Evolutionary conservation across 2,113 vertebrate genomes (phyloP).

Genomic region (Ictalurus punctatus): DNA sequence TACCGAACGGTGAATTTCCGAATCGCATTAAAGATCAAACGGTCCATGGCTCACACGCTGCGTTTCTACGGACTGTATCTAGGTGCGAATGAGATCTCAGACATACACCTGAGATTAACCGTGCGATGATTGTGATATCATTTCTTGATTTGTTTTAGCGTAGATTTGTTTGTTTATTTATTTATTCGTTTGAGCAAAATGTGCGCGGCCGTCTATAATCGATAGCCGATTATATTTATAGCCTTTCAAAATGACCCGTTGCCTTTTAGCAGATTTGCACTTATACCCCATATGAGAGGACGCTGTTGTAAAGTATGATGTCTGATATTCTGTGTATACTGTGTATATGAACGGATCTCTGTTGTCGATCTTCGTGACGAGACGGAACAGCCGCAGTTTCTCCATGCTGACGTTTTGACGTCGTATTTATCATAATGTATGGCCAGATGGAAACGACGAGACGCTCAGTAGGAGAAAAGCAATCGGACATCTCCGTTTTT

Average conservation of each 20-base stretch:
- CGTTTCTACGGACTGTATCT: neutral
- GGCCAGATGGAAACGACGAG: neutral
- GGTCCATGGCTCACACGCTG: neutral
- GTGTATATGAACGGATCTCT: neutral
- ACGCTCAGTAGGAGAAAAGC: neutral
- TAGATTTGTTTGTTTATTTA: neutral
- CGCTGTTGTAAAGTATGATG: constrained; percentile 6
- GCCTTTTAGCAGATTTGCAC: constrained; percentile 44
- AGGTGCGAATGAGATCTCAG: neutral
- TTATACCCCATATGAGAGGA: neutral
- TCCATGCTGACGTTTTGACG: neutral
- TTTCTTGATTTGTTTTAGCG: neutral
- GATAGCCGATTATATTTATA: neutral
- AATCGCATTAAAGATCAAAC: neutral
- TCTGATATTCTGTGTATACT: constrained; percentile 16
- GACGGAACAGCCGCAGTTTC: neutral
- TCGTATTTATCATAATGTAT: neutral
- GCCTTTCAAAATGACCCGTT: neutral
- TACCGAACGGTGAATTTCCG: neutral
- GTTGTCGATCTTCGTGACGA: neutral
- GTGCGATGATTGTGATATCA: neutral
- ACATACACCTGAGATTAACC: neutral
- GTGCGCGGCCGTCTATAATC: neutral
- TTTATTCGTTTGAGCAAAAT: neutral
- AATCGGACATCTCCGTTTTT: constrained; percentile 1